phyloP scores from a whole-genome alignment of 2,888 invertebrate species.

The Spatulosminthurus flaviceps region DNA sequence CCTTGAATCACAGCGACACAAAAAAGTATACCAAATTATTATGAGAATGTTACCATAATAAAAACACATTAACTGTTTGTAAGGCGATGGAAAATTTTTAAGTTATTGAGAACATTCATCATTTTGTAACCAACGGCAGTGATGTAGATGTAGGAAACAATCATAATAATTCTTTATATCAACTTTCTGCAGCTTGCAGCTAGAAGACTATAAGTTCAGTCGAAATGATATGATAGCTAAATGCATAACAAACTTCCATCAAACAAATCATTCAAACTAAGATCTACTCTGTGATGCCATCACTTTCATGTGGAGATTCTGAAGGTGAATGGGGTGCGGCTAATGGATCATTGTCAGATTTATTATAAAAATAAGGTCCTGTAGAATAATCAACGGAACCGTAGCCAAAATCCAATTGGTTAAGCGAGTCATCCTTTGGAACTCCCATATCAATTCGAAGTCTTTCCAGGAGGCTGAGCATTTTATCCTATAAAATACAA shows the following conservation, averaged over 20 bases:
- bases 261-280: not conserved
- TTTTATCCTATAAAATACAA: slow-evolving; percentile 66
- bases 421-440: slow-evolving; percentile 65
- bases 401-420: slow-evolving; percentile 64
- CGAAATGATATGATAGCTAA: too few species aligned
- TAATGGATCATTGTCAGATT: not conserved
- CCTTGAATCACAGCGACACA: too few species aligned
- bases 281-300: not conserved
- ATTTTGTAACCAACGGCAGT: too few species aligned
- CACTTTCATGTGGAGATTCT: not conserved
- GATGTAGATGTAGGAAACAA: too few species aligned
- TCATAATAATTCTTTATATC: too few species aligned
- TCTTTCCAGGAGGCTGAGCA: slow-evolving; percentile 67
- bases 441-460: slow-evolving; percentile 67
- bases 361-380: slow-evolving; percentile 47
- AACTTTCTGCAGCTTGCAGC: too few species aligned
- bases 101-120: too few species aligned
- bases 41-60: too few species aligned
- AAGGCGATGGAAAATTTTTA: too few species aligned
- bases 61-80: too few species aligned
- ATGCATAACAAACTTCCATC: not conserved
- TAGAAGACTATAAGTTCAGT: too few species aligned
- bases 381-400: slow-evolving; percentile 58
- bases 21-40: too few species aligned
- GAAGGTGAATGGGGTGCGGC: not conserved